Evolutionary conservation across 2,888 invertebrate genomes (phyloP).

Genomic region (Muscina levida): DNA sequence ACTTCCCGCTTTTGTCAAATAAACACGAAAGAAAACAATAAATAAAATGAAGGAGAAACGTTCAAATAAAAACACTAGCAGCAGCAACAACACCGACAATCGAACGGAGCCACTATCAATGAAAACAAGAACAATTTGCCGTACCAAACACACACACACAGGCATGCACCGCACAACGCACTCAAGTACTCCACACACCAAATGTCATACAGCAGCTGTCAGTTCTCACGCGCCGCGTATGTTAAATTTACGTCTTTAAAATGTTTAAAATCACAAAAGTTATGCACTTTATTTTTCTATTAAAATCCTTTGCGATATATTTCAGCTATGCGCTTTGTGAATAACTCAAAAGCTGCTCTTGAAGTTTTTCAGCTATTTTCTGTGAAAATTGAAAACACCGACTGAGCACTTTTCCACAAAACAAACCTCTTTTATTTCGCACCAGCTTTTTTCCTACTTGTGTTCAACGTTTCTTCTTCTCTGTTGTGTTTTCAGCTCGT

Average conservation of each 20-base stretch:
- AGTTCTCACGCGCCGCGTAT: slow-evolving; percentile 67
- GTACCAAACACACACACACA: slow-evolving; percentile 56
- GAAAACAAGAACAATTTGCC: slow-evolving; percentile 50
- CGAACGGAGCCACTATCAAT: slow-evolving; percentile 28
- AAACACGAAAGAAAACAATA: slow-evolving; percentile 7
- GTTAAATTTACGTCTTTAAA: slow-evolving; percentile 52
- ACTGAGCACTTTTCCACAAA: slow-evolving; percentile 71
- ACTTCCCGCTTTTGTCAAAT: slow-evolving; percentile 49
- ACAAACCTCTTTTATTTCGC: slow-evolving; percentile 71
- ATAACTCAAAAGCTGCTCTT: background rate
- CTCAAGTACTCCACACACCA: too few relatives aligned
- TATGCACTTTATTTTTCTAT: background rate
- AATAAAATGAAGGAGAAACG: background rate
- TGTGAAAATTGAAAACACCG: slow-evolving; percentile 72
- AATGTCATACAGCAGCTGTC: slow-evolving; percentile 70
- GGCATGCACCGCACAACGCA: slow-evolving; percentile 49
- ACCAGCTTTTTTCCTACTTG: slow-evolving; percentile 44
- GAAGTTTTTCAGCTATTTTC: slow-evolving; percentile 57
- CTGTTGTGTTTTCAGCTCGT: slow-evolving; percentile 29
- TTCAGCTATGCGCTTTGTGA: slow-evolving; percentile 11
- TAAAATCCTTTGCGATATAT: slow-evolving; percentile 42
- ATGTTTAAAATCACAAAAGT: slow-evolving; percentile 18
- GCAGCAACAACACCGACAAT: slow-evolving; percentile 33
- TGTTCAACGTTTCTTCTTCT: slow-evolving; percentile 54
- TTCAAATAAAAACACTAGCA: slow-evolving; percentile 45